Base-by-base conservation (phyloP, 1,140 invertebrate species). In the Trigoniulus corallinus region DNA sequence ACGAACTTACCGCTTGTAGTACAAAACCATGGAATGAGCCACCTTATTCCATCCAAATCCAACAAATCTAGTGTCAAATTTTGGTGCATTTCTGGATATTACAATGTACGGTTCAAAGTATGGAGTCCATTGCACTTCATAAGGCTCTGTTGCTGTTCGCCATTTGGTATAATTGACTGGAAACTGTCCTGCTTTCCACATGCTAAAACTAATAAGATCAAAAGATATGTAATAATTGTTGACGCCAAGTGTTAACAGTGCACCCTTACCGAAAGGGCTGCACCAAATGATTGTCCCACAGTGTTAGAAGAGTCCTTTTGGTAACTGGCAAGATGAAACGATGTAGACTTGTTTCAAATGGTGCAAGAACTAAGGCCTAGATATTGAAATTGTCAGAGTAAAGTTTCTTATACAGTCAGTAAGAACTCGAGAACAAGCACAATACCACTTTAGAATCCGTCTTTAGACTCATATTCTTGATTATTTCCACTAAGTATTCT, bases 41-140 rank as follows among this genome's bases (percentile, higher is more conserved):
- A 72, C 70, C 76, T 94, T 95, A 67, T 95, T 94, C 89, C 89
- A 95, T 0, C 91, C 91, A 65, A 94, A 95, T 13, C 91, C 91
- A 39, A 91, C 79, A 69, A 94, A 95, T 56, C 88, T 70, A 4
- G 18, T 44, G 24, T 44, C 42, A 24, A 21, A 44, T 7, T 48
- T 13, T 15, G 67, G 64, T 40, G 64, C 59, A 39, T 63, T 58
- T 34, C 54, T 48, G 44, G 56, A 61, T 1, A 67, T 62, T 10
- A 70, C 63, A 24, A 70, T 56, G 50, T 69, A 71, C 1, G 69
- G 69, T 52, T 71, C 68, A 62, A 65, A 70, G 53, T 68, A 62
- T 20, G 59, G 54, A 47, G 66, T 57, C 65, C 67, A 69, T 3
- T 54, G 41, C 18, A 44, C 42, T 24, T 44, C 42, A 20, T 44